Base-by-base conservation (phyloP, 37 sponge, comb jelly and placozoan species). In the Petrosia ficiformis region DNA sequence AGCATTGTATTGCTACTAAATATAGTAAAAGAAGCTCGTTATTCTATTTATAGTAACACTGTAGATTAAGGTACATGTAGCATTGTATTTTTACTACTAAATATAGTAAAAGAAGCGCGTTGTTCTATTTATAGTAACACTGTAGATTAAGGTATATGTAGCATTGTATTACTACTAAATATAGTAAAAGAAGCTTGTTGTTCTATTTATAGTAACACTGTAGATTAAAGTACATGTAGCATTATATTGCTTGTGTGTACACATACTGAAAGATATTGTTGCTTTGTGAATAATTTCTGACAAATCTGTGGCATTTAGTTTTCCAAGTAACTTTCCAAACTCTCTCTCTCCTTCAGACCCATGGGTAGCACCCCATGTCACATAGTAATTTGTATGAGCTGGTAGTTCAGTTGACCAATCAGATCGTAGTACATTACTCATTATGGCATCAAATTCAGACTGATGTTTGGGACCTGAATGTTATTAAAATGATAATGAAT, bases 391-490 rank as follows among this genome's bases (percentile, higher is more conserved):
- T 25, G 67, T 78, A 28, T 69, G 28, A 28, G 39, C 29, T 22
- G 71, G 37, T 3, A 64, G 25, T n/a, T 82, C 83, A 21, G 84
- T 41, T 0, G 88, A 86, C 97, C 97, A 96, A 56, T 92, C 91
- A 39, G 83, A 85, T 67, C 73, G 67, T 65, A 89, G 73, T 3
- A 89, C 84, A 5, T 83, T 42, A 0, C 68, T 64, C 42, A 95
- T 59, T 38, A 95, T 86, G 32, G 72, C 66, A 28, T 94, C 94
- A 83, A 93, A 93, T 25, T 82, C 42, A 10, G 73, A 75, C 2
- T 24, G 42, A 28, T 82, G 70, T 34, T 73, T 74, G 4, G 42
- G 1, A 26, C 63, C 63, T 61, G n/a, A 61, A 8, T 26, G 6
- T 61, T 26, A 61, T 61, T n/a, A 26, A 48, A 48, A 8, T 14